Evolutionary conservation across 2,888 invertebrate genomes (phyloP).

Genomic region (Eugnorisma glareosa): DNA sequence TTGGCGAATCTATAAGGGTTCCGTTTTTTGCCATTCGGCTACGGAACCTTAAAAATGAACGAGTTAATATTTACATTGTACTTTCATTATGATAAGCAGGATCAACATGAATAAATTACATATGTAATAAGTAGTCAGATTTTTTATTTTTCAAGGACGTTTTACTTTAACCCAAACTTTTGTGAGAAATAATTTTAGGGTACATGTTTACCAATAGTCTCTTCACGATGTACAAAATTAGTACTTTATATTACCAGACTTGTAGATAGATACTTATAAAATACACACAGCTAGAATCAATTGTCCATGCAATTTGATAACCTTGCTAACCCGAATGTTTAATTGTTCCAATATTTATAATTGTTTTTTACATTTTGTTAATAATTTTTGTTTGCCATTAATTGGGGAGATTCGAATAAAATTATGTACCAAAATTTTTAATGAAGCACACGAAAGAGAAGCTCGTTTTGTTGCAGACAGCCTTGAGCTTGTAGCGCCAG

Average conservation of each 20-base stretch:
- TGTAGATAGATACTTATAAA: neutral
- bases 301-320: slow-evolving; percentile 32
- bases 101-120: slow-evolving; percentile 15
- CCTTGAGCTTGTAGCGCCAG: neutral
- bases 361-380: slow-evolving; percentile 9
- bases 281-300: slow-evolving; percentile 25
- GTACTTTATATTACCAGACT: neutral
- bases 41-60: no score
- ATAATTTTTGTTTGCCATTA: neutral
- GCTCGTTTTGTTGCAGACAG: neutral
- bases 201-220: neutral
- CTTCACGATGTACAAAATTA: neutral
- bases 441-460: neutral
- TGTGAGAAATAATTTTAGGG: neutral
- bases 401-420: neutral
- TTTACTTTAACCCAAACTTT: neutral
- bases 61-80: slow-evolving; percentile 11
- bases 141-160: neutral
- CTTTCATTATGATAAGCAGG: slow-evolving; percentile 21
- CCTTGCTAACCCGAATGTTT: slow-evolving; percentile 19
- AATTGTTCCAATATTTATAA: slow-evolving; percentile 12
- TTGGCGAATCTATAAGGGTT: no score
- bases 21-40: no score
- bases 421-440: neutral
- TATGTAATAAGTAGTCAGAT: neutral